phyloP scores from a whole-genome alignment of 2,113 vertebrate genomes.

The Hydrochoerus hydrochaeris region DNA sequence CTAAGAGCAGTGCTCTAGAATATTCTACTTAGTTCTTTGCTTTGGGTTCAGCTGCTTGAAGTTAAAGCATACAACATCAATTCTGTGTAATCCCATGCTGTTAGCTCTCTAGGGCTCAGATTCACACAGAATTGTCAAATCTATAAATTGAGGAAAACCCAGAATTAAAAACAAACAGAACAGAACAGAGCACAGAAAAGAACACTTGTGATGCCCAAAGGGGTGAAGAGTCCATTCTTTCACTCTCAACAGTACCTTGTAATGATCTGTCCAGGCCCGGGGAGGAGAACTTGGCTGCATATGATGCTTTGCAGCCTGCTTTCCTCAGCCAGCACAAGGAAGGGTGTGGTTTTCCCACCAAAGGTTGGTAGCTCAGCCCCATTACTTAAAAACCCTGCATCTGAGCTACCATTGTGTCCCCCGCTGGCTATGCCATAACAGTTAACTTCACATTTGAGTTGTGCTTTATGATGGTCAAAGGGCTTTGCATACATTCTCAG shows the following conservation, averaged over 20 bases:
- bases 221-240: slow-evolving; percentile 14
- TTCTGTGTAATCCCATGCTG: slow-evolving; percentile 80
- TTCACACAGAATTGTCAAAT: slow-evolving; percentile 60
- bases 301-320: slow-evolving; percentile 49
- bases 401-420: background rate
- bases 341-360: background rate
- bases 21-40: slow-evolving; percentile 63
- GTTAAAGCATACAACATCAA: slow-evolving; percentile 72
- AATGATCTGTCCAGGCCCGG: slow-evolving; percentile 51
- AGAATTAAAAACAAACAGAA: slow-evolving; percentile 47
- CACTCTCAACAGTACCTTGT: slow-evolving; percentile 71
- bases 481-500: background rate
- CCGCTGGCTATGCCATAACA: background rate
- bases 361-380: background rate
- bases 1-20: slow-evolving; percentile 25
- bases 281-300: background rate
- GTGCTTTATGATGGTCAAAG: background rate
- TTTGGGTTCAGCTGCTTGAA: slow-evolving; percentile 67
- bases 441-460: background rate
- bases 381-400: background rate
- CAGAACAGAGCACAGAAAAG: slow-evolving; percentile 16
- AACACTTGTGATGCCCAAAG: background rate
- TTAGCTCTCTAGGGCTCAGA: slow-evolving; percentile 80
- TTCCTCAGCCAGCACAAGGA: slow-evolving; percentile 44
- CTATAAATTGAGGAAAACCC: slow-evolving; percentile 36